Conservation (phyloP, 1,140 invertebrate genomes). For the Sinella curviseta region DNA sequence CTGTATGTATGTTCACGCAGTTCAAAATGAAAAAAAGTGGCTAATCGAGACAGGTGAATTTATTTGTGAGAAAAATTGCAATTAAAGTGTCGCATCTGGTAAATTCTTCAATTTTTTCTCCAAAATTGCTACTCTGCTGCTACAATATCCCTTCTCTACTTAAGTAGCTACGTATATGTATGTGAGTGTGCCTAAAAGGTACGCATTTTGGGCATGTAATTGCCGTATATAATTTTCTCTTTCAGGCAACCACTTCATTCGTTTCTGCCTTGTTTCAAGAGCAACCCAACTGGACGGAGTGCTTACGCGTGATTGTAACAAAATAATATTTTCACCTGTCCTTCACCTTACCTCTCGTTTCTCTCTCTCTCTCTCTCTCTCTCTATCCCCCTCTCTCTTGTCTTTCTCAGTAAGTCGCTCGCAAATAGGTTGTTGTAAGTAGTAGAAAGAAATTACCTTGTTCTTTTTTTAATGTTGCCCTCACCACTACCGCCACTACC, state of each 20-base stretch:
- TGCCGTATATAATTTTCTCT: neutral
- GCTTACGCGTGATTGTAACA: neutral
- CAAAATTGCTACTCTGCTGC: neutral
- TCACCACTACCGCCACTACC: no score
- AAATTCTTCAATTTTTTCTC: neutral
- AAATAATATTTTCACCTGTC: neutral
- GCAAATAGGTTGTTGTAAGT: no score
- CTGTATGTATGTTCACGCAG: no score
- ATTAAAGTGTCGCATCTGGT: conserved; percentile 4
- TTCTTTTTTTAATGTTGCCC: no score
- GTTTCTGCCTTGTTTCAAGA: no score
- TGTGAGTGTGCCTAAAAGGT: neutral
- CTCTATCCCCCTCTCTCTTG: no score
- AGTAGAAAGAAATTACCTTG: no score
- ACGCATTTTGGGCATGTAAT: neutral
- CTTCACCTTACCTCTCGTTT: neutral
- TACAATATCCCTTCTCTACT: neutral
- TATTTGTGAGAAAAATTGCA: conserved; percentile 2
- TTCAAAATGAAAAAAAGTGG: neutral
- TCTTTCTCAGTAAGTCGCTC: no score
- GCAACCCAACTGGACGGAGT: no score
- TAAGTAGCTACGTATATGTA: no score
- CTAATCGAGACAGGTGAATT: neutral
- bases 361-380: no score
- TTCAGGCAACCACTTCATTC: neutral